Evolutionary conservation across 2,888 invertebrate genomes (phyloP).

Genomic region (Cyclophora albipunctata): DNA sequence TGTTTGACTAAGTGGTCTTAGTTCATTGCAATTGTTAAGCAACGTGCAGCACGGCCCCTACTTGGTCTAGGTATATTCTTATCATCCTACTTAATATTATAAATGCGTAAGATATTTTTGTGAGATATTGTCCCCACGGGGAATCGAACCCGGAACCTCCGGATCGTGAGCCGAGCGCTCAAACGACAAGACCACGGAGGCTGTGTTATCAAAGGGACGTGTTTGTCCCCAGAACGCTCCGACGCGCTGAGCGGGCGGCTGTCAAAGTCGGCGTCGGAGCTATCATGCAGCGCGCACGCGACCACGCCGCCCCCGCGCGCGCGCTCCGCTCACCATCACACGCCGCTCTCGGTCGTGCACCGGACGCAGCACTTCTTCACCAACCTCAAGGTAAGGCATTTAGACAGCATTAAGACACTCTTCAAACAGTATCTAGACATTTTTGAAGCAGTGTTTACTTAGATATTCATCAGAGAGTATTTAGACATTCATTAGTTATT

Average conservation of each 20-base stretch:
- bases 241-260: conserved; percentile 77
- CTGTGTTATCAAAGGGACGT: neutral
- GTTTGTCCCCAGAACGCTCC: conserved; percentile 49
- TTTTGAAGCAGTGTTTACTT: too few relatives aligned
- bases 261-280: conserved; percentile 88
- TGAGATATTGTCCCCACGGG: too few relatives aligned
- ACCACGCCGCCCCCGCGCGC: conserved; percentile 66
- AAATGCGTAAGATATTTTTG: too few relatives aligned
- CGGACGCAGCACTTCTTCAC: conserved; percentile 89
- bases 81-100: neutral
- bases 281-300: conserved; percentile 78
- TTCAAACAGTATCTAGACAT: neutral
- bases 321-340: conserved; percentile 66
- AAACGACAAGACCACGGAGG: too few relatives aligned
- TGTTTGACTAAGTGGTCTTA: neutral
- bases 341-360: conserved; percentile 83
- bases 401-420: neutral
- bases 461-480: too few relatives aligned
- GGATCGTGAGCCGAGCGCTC: too few relatives aligned
- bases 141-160: too few relatives aligned
- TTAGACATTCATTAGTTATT: too few relatives aligned
- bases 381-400: conserved; percentile 78
- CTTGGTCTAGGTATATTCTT: neutral
- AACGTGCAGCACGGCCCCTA: neutral
- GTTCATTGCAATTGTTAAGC: too few relatives aligned